A percentile compares a stretch with the other conserved stretches of the same genome.
phyloP scores from a whole-genome alignment of 2,797 vertebrate species.

The Lithobates pipiens region DNA sequence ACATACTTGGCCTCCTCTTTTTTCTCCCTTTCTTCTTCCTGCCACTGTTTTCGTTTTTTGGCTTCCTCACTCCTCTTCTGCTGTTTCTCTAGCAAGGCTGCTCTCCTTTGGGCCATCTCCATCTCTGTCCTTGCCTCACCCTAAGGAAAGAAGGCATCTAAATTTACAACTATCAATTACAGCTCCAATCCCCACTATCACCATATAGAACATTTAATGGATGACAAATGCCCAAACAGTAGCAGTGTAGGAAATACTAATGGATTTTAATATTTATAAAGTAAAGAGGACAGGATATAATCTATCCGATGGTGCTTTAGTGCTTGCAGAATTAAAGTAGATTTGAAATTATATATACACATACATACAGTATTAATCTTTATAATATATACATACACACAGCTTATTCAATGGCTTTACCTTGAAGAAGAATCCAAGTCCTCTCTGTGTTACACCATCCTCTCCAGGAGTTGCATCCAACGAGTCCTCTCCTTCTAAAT shows the following conservation, averaged over 20 bases:
- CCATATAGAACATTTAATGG: not conserved
- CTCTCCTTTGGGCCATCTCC: slow-evolving; percentile 89
- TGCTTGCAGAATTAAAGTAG: not conserved
- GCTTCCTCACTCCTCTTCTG: slow-evolving; percentile 88
- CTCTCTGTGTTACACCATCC: slow-evolving; percentile 70
- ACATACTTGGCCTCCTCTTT: slow-evolving; percentile 73
- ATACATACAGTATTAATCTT: too few relatives aligned
- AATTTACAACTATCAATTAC: not conserved
- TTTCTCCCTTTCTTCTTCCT: slow-evolving; percentile 84
- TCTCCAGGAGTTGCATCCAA: slow-evolving; percentile 76
- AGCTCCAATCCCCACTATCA: not conserved
- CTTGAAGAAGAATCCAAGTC: slow-evolving; percentile 91
- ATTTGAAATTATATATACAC: too few relatives aligned
- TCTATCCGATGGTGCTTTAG: not conserved
- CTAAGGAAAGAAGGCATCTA: slow-evolving; percentile 64
- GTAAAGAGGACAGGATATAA: not conserved
- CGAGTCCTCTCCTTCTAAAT: slow-evolving; percentile 74
- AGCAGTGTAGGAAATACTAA: not conserved
- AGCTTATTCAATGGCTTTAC: slow-evolving; percentile 65
- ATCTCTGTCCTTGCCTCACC: slow-evolving; percentile 83
- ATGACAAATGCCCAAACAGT: not conserved
- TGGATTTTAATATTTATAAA: not conserved
- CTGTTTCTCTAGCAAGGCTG: slow-evolving; percentile 87
- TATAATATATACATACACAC: too few relatives aligned
- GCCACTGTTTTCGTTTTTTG: slow-evolving; percentile 83